Evolutionary conservation across 1,140 invertebrate species (phyloP).

Genomic region (Marisa cornuarietis): DNA sequence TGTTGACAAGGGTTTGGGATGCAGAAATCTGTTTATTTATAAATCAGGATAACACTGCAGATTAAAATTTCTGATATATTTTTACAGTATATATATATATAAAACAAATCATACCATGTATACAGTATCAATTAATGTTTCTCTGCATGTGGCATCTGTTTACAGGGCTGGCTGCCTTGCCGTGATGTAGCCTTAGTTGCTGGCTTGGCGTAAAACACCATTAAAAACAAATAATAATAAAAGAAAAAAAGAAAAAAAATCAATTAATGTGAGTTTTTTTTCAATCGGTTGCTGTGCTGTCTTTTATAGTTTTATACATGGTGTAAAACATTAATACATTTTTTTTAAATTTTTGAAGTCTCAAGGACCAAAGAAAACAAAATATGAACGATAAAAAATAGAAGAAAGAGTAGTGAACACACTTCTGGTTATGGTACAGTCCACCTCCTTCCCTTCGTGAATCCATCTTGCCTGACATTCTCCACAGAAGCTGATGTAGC

Average conservation of each 20-base stretch:
- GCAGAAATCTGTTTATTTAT: slow-evolving; percentile 47
- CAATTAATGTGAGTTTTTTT: background rate
- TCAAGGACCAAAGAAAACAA: too few species aligned
- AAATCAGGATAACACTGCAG: background rate
- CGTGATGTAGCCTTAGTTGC: too few species aligned
- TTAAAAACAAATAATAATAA: too few species aligned
- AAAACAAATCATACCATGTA: background rate
- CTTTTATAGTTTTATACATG: too few species aligned
- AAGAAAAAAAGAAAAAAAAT: too few species aligned
- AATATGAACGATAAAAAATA: background rate
- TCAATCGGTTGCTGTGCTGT: background rate
- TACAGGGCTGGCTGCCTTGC: too few species aligned
- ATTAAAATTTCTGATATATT: too few species aligned
- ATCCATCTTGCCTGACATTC: slow-evolving; percentile 49
- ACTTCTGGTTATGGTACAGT: slow-evolving; percentile 49
- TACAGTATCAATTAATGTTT: background rate
- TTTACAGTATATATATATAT: background rate
- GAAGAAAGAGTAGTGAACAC: background rate
- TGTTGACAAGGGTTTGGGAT: slow-evolving; percentile 54
- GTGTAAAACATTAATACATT: too few species aligned
- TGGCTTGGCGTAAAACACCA: too few species aligned
- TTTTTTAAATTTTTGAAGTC: too few species aligned
- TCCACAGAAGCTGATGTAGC: slow-evolving; percentile 47
- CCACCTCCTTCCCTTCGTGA: slow-evolving; percentile 38
- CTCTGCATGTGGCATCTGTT: too few species aligned